Conservation (phyloP, 2,113 vertebrate genomes). For the Grallaria varia region DNA sequence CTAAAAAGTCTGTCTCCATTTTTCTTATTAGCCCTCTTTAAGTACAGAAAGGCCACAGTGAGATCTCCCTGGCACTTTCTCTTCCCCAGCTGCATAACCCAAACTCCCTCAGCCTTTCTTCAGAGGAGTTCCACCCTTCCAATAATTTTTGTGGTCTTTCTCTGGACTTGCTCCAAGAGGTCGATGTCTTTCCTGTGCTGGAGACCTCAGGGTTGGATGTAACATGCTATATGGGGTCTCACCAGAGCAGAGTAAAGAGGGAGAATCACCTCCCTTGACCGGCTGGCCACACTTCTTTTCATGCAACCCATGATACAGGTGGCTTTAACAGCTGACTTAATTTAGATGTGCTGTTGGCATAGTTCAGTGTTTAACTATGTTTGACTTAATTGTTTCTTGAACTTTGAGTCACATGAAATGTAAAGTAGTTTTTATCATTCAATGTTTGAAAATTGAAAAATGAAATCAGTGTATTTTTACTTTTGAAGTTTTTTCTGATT, state of each 20-base stretch:
- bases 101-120: not conserved
- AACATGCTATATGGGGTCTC: too few species aligned
- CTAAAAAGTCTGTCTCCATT: not conserved
- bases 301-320: not conserved
- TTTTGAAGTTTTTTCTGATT: not conserved
- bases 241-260: not conserved
- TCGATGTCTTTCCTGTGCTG: not conserved
- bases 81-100: not conserved
- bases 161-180: not conserved
- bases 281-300: fast-evolving
- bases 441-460: not conserved
- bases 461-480: not conserved
- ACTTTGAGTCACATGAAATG: not conserved
- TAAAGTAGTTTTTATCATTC: not conserved
- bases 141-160: not conserved
- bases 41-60: not conserved
- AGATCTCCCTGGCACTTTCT: not conserved
- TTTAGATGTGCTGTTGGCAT: not conserved
- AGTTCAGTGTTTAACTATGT: not conserved
- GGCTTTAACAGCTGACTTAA: not conserved
- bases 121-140: not conserved
- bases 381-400: not conserved
- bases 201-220: not conserved
- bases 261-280: not conserved
- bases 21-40: not conserved